These are phyloP conservation scores for Oreotrochilus melanogaster DNA, from an alignment of 2,113 vertebrate species.

Conservation along the genomic window DNA sequence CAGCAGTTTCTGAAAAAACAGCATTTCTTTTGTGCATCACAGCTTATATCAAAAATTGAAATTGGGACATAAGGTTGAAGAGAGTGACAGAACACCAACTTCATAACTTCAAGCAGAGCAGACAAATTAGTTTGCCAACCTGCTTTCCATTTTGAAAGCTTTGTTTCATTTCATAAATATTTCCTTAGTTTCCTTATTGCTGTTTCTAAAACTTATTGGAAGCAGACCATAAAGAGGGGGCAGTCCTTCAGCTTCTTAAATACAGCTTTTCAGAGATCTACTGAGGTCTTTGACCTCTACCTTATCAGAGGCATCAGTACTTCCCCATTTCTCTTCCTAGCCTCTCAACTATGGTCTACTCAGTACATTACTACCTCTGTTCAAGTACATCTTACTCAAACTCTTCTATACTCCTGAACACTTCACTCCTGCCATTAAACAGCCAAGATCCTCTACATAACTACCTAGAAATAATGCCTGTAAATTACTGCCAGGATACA, in stretches of 20 bases:
- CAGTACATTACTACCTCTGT: not conserved
- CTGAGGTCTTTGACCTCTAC: not conserved
- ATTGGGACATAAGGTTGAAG: not conserved
- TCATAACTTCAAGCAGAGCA: not conserved
- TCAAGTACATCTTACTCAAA: not conserved
- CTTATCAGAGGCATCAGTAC: not conserved
- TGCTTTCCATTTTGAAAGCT: not conserved
- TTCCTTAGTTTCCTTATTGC: not conserved
- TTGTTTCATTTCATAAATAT: not conserved
- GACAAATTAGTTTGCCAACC: not conserved
- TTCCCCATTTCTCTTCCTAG: not conserved
- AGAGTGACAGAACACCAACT: not conserved
- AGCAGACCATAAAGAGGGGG: rapidly evolving
- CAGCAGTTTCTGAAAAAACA: not conserved
- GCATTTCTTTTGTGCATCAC: not conserved
- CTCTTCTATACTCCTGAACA: not conserved
- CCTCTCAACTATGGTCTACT: not conserved
- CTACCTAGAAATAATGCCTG: conserved; percentile 28
- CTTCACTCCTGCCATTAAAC: not conserved
- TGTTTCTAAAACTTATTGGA: not conserved
- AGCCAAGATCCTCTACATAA: not conserved
- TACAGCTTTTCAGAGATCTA: not conserved
- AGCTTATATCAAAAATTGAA: not conserved
- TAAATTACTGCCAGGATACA: not conserved
- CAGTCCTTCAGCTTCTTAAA: not conserved